Evolutionary conservation across 2,888 invertebrate genomes (phyloP), one percentile per base, ranked within the genome.

Genomic region (Andrena minutula): DNA sequence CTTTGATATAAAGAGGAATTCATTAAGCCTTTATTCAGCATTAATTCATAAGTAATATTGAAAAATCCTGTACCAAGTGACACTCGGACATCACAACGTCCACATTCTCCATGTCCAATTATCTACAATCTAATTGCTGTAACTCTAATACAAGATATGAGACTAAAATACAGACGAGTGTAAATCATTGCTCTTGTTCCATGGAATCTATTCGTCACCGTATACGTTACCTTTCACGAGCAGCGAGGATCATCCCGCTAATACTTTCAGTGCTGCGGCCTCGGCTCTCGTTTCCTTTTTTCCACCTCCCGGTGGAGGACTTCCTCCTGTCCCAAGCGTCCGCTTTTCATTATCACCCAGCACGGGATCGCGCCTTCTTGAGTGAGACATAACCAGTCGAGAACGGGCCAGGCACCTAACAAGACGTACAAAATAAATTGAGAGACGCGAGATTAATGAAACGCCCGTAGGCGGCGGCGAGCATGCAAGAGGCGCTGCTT

Each of bases 401-500:
- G 87, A 87, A 85, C 81, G 87, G 84, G 87, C 82, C 86, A 82
- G 87, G 86, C 89, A 91, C 88, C 89, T 93, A 93, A 93, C 93
- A 92, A 93, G 92, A 91, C 90, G 89, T 89, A 92, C 72, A 91
- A 92, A 92, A 93, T 92, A 93, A 93, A 92, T 92, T 91, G 91
- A 91, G 92, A 90, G 90, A 92, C 90, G 89, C 90, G 91, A 93
- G 93, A 93, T 93, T 93, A 93, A 93, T 93, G 93, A 92, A 93
- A 92, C 89, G 87, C 90, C 92, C 91, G 79, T 85, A 89, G 91
- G 93, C 91, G 90, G 87, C 92, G 90, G 90, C 92, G 84, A 88
- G 88, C 85, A 86, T 90, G 90, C 89, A 92, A 92, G 90, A 89
- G 89, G 79, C 86, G 63, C 75, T 41, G 79, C 72, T 75, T 77